These are phyloP conservation scores for Andrena cerasifolii DNA, from an alignment of 1,140 invertebrate species.

Conservation along the genomic window DNA sequence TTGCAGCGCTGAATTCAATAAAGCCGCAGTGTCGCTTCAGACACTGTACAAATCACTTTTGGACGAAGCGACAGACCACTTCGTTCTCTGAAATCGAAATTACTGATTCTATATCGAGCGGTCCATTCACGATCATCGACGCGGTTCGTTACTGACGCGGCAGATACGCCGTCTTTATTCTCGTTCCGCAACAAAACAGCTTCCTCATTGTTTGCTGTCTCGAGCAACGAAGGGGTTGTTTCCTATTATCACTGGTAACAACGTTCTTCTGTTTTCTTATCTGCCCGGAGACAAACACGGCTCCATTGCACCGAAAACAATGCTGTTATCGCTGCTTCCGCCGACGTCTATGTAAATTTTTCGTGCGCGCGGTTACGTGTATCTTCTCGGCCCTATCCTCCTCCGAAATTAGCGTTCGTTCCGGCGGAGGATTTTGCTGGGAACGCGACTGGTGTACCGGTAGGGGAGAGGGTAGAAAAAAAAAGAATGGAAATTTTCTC, in stretches of 20 bases:
- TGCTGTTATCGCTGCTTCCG: not conserved
- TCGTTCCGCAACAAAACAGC: not conserved
- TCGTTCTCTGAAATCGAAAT: no score
- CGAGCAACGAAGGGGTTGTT: not conserved
- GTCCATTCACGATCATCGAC: not conserved
- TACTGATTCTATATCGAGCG: not conserved
- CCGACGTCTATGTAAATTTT: not conserved
- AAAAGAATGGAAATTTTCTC: no score
- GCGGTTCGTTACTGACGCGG: not conserved
- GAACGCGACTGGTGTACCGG: no score
- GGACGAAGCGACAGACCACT: not conserved
- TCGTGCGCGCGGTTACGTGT: not conserved
- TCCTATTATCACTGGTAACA: conserved; percentile 15
- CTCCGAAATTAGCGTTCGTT: no score
- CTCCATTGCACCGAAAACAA: conserved; percentile 28
- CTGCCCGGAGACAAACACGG: conserved; percentile 20
- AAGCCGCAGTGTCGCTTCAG: not conserved
- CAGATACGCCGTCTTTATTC: not conserved
- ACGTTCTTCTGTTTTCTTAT: conserved; percentile 17
- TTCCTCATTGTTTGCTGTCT: not conserved
- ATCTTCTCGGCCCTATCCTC: no score
- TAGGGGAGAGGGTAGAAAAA: no score
- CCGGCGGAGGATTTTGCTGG: no score
- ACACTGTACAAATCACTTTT: conserved; percentile 27
- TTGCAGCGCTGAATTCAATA: conserved; percentile 20